phyloP scores from a whole-genome alignment of 2,888 invertebrate species.

The Campoplex capitator region DNA sequence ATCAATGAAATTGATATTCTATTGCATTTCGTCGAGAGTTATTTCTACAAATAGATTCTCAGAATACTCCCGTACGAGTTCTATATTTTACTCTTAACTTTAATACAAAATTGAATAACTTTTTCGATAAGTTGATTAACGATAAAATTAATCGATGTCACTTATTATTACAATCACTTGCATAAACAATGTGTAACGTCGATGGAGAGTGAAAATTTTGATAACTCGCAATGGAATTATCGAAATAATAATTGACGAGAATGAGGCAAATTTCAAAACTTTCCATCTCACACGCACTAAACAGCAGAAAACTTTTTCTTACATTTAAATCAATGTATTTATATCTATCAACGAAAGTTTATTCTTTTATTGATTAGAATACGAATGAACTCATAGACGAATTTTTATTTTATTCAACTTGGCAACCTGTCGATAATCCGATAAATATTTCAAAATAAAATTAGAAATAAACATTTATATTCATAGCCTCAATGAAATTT shows the following conservation, averaged over 20 bases:
- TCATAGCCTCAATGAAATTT: neutral
- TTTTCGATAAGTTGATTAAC: neutral
- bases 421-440: neutral
- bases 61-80: neutral
- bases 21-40: slow-evolving; percentile 65
- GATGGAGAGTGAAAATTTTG: neutral
- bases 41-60: slow-evolving; percentile 3
- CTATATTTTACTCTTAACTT: neutral
- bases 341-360: too few species aligned
- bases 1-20: slow-evolving; percentile 67
- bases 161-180: neutral
- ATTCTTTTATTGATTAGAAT: too few species aligned
- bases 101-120: neutral
- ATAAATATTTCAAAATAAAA: neutral
- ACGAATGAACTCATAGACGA: neutral
- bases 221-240: neutral
- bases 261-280: neutral
- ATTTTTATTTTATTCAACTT: neutral
- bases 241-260: neutral
- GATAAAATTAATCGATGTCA: neutral
- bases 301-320: neutral
- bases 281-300: neutral
- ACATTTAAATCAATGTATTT: too few species aligned
- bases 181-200: neutral
- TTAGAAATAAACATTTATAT: neutral